Evolutionary conservation across 2,888 invertebrate species (phyloP), one percentile per base, ranked within the genome.

Genomic region (Aporophyla nigra): DNA sequence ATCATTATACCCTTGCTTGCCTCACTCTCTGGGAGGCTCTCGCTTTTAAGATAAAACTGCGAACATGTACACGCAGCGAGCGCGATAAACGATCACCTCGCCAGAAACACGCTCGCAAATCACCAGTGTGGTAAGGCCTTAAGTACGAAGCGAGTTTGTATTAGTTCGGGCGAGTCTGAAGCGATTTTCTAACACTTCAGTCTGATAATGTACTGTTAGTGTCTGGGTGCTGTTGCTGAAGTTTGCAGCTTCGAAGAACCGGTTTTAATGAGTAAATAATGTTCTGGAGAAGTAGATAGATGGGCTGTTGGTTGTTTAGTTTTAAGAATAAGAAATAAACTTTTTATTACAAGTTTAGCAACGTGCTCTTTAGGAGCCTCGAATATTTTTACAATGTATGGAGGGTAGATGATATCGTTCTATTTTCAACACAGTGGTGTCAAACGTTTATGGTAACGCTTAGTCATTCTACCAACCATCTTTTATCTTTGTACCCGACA

Each of bases 151-250:
- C 9, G 21, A 67, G 66, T 58, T 59, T 12, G 82, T 53, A 51
- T 33, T 56, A 77, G 43, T 74, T 75, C 33, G 7, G 49, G 49
- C n/a, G 14, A 68, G 67, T 66, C 63, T 63, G 49, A 43, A 84
- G 49, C 72, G 67, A 77, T 75, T 80, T 80, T 71, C 53, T 62
- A 86, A 77, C 75, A 84, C 77, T 86, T 68, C 43, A 43, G 54
- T 10, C 27, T 40, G 46, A 65, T 66, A 76, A 81, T 81, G 53
- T 82, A 61, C 46, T 53, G 63, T 53, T 65, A 56, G 51, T 66
- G 75, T 66, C 49, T 63, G 40, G 40, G 69, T 68, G 68, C 46
- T 56, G 69, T 53, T 82, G 9, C 58, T 19, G 16, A 82, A 82
- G 56, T 82, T 85, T 67, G 12, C 53, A 82, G 69, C 43, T 54